Conservation (phyloP, 2,113 vertebrate genomes). For the Ctenomys sociabilis region DNA sequence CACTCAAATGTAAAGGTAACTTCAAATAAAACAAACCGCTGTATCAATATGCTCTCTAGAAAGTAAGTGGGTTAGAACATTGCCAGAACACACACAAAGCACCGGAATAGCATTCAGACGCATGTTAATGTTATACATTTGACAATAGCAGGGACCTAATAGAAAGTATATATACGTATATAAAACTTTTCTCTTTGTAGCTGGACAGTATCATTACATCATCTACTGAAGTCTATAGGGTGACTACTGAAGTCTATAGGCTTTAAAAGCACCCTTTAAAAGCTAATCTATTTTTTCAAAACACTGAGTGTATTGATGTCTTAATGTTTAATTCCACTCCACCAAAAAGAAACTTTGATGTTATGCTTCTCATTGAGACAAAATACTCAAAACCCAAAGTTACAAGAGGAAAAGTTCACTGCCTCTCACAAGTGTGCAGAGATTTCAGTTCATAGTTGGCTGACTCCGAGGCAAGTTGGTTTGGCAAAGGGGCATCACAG, state of each 20-base stretch:
- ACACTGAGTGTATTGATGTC: background rate
- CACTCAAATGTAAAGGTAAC: background rate
- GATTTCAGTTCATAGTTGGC: background rate
- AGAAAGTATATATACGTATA: background rate
- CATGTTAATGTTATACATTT: background rate
- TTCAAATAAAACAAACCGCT: background rate
- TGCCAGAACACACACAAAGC: background rate
- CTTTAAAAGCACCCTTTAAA: background rate
- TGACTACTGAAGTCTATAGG: background rate
- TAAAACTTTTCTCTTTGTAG: background rate
- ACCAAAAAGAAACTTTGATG: background rate
- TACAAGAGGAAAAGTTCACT: background rate
- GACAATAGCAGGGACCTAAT: background rate
- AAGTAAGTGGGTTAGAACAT: background rate
- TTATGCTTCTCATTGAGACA: background rate
- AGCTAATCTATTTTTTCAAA: background rate
- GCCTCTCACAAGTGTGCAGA: background rate
- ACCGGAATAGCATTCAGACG: background rate
- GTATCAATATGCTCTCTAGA: background rate
- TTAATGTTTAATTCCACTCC: background rate
- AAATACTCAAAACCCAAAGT: background rate
- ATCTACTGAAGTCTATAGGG: background rate
- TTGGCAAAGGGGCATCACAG: background rate
- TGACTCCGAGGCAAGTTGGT: background rate
- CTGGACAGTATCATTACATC: background rate